These are phyloP conservation scores for Fopius arisanus DNA, from an alignment of 1,140 invertebrate genomes.

Conservation along the genomic window DNA sequence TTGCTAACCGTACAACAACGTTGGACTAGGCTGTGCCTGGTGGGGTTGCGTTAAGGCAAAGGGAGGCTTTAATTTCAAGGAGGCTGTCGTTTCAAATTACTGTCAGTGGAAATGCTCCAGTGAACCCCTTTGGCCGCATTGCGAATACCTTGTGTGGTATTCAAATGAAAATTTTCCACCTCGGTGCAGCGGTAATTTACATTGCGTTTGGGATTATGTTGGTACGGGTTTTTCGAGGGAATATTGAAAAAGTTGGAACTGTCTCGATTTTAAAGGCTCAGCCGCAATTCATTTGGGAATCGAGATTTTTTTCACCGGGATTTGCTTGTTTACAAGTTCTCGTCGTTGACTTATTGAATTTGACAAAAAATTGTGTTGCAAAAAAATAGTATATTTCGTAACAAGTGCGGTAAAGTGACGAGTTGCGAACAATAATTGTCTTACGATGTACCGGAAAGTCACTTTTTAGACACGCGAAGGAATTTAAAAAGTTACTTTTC, in stretches of 20 bases:
- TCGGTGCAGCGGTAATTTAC: not conserved
- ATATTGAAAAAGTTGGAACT: not conserved
- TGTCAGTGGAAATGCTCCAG: conserved; percentile 48
- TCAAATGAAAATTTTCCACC: conserved; percentile 15
- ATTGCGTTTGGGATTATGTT: not conserved
- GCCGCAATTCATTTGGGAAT: too few species aligned
- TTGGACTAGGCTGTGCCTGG: not conserved
- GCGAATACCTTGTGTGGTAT: not conserved
- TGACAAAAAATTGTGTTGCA: too few species aligned
- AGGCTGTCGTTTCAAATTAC: conserved; percentile 53
- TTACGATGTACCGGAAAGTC: too few species aligned
- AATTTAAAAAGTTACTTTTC: too few species aligned
- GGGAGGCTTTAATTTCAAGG: conserved; percentile 52
- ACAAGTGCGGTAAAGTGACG: too few species aligned
- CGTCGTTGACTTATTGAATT: too few species aligned
- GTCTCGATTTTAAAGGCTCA: not conserved
- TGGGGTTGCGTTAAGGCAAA: conserved; percentile 23
- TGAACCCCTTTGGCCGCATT: conserved; percentile 41
- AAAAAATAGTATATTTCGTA: too few species aligned
- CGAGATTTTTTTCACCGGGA: too few species aligned
- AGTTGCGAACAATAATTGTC: too few species aligned
- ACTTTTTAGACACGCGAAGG: too few species aligned
- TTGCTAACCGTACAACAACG: not conserved
- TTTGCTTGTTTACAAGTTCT: too few species aligned
- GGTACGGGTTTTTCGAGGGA: not conserved